phyloP scores from a whole-genome alignment of 2,113 vertebrate genomes.

The Lepidothrix coronata region DNA sequence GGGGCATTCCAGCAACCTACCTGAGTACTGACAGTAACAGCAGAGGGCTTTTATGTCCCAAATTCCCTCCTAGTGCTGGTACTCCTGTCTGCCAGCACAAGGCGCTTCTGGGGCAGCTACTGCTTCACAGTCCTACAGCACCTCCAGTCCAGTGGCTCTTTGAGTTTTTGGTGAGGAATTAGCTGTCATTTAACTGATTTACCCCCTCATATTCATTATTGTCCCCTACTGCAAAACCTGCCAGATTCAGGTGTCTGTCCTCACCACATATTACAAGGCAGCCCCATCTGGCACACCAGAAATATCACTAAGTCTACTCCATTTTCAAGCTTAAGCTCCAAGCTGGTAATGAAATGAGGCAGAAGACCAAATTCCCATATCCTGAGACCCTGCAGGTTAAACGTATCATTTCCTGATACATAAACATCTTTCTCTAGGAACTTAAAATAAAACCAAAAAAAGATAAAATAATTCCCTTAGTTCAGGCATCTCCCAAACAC shows the following conservation, averaged over 20 bases:
- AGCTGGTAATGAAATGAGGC: background rate
- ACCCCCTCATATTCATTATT: background rate
- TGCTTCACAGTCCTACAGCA: background rate
- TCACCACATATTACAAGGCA: background rate
- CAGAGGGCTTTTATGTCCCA: background rate
- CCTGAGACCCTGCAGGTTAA: background rate
- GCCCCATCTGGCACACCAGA: background rate
- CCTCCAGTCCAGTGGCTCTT: background rate
- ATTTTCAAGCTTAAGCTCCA: background rate
- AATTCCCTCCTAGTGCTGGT: background rate
- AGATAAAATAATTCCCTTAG: background rate
- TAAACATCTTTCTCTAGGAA: background rate
- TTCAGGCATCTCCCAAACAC: background rate
- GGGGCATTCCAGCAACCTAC: background rate
- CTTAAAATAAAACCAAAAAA: background rate
- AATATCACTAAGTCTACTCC: background rate
- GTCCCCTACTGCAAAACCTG: background rate
- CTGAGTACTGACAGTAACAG: background rate
- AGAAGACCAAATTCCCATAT: background rate
- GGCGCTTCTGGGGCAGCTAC: background rate
- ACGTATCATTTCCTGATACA: background rate
- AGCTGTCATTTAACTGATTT: background rate
- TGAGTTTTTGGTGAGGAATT: background rate
- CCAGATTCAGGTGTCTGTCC: background rate
- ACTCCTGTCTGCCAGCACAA: background rate